phyloP scores from a whole-genome alignment of 2,888 invertebrate genomes.

The Mylabris sibirica region DNA sequence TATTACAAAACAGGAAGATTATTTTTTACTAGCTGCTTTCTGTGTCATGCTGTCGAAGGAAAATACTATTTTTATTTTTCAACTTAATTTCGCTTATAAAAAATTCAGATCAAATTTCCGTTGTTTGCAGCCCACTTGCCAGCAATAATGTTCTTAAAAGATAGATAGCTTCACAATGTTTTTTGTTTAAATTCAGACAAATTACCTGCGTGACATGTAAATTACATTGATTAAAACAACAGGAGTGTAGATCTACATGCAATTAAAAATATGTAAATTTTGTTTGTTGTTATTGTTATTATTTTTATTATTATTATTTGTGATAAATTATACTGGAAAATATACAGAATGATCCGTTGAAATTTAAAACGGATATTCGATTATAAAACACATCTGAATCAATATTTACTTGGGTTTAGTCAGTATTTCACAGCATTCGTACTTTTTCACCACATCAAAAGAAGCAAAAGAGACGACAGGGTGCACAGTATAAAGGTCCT shows the following conservation, averaged over 20 bases:
- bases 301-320: neutral
- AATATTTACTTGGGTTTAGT: constrained; percentile 32
- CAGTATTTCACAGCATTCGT: constrained; percentile 24
- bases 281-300: neutral
- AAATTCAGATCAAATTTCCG: constrained; percentile 4
- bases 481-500: neutral
- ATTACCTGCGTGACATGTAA: constrained; percentile 3
- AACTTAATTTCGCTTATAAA: neutral
- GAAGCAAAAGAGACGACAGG: neutral
- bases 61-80: neutral
- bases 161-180: neutral
- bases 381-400: constrained; percentile 25
- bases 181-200: neutral
- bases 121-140: neutral
- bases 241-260: constrained; percentile 1
- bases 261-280: constrained; percentile 9
- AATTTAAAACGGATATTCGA: neutral
- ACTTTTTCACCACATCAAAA: constrained; percentile 28
- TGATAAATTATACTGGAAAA: neutral
- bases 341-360: neutral
- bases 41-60: neutral
- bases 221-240: constrained; percentile 6
- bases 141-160: neutral
- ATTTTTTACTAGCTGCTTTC: too few relatives aligned
- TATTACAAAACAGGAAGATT: too few relatives aligned